Percentiles rank a stretch among this genome's conserved stretches.
Evolutionary conservation across 2,888 invertebrate species (phyloP).

Genomic region (Megalurothrips usitatus): DNA sequence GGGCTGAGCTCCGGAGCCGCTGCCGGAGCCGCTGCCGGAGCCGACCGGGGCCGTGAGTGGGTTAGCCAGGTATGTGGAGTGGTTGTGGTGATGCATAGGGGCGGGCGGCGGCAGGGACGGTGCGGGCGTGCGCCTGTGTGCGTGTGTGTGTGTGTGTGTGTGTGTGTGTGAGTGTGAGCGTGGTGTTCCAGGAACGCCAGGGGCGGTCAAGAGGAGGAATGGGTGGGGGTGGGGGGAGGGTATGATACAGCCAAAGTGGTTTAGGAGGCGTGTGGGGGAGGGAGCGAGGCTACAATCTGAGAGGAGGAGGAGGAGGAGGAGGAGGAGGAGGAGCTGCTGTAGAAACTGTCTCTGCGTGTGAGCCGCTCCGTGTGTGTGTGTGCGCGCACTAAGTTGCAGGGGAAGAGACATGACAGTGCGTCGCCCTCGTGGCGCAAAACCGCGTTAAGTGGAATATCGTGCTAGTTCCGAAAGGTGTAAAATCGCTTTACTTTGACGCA

Average conservation of each 20-base stretch:
- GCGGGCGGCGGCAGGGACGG: constrained; percentile 28
- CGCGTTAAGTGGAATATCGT: too few relatives aligned
- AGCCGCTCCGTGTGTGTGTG: background rate
- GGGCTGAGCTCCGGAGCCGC: constrained; percentile 1
- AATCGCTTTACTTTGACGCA: too few relatives aligned
- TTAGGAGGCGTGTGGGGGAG: background rate
- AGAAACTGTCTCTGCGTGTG: background rate
- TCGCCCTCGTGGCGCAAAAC: too few relatives aligned
- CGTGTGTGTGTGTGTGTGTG: too few relatives aligned
- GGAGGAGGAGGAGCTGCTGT: too few relatives aligned
- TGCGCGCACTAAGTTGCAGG: background rate
- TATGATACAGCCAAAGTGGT: background rate
- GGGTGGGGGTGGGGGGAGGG: too few relatives aligned
- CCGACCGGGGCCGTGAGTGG: constrained; percentile 28
- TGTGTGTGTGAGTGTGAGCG: too few relatives aligned
- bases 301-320: too few relatives aligned
- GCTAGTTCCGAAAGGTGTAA: too few relatives aligned
- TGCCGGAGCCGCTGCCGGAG: background rate
- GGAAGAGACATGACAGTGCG: too few relatives aligned
- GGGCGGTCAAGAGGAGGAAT: too few relatives aligned
- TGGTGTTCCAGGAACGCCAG: too few relatives aligned
- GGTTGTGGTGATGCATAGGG: constrained; percentile 34
- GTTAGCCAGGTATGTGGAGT: constrained; percentile 33
- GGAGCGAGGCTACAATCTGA: background rate
- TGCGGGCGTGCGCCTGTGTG: background rate